A percentile compares a stretch with the other conserved stretches of the same genome.
Evolutionary conservation across 2,888 invertebrate species (phyloP).

Genomic region (Merodon equestris): DNA sequence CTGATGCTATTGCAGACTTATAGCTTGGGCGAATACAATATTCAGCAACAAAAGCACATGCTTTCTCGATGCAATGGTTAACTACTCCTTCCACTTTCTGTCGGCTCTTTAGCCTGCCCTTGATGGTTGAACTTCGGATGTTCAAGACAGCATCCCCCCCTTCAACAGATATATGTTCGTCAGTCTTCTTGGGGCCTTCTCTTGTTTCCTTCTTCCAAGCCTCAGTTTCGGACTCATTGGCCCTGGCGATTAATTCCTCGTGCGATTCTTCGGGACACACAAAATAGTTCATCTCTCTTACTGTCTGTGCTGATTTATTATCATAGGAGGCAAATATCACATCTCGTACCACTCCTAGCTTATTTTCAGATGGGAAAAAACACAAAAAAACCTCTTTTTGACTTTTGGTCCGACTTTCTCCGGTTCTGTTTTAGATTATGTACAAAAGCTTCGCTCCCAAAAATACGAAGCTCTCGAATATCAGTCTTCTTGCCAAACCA

Average conservation of each 20-base stretch:
- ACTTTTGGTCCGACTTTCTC: conserved; percentile 73
- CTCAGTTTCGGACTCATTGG: background rate
- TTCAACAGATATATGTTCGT: background rate
- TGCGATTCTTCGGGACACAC: background rate
- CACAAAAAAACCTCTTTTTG: conserved; percentile 34
- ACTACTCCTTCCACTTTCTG: conserved; percentile 1
- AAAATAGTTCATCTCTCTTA: background rate
- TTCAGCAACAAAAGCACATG: conserved; percentile 22
- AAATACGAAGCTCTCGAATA: conserved; percentile 68
- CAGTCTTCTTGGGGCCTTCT: background rate
- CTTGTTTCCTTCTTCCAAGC: background rate
- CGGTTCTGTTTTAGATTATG: conserved; percentile 73
- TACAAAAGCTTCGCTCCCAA: conserved; percentile 74
- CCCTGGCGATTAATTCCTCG: background rate
- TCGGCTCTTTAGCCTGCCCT: conserved; percentile 2
- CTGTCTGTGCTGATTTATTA: too few relatives aligned
- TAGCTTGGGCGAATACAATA: conserved; percentile 52
- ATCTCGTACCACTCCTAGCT: conserved; percentile 21
- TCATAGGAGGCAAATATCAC: conserved; percentile 7
- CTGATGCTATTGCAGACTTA: conserved; percentile 57
- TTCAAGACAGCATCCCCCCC: background rate
- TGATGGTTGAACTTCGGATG: background rate
- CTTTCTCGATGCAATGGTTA: conserved; percentile 4
- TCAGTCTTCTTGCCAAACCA: conserved; percentile 70
- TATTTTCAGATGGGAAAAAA: conserved; percentile 24